Conservation (phyloP, 2,888 invertebrate species). For the Copidosoma aretas region DNA sequence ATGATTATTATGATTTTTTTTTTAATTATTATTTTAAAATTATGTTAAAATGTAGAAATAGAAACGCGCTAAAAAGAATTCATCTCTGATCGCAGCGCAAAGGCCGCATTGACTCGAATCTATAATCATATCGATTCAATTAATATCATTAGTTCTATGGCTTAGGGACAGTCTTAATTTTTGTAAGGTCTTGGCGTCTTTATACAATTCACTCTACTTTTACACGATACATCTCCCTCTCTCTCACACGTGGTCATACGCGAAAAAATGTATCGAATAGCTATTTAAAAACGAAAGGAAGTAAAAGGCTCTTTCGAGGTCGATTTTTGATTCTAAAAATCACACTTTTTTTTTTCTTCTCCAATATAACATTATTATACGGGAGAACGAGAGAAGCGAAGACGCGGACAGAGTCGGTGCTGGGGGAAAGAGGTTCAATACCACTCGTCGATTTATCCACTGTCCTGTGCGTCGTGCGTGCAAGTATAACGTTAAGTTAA, state of each 20-base stretch:
- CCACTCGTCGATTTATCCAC: slow-evolving; percentile 5
- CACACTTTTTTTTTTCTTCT: not conserved
- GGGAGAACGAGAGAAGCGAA: not conserved
- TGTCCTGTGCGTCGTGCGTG: slow-evolving; percentile 30
- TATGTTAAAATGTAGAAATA: not conserved
- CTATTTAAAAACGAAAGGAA: not conserved
- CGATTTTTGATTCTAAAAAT: slow-evolving; percentile 33
- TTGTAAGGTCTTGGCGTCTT: slow-evolving; percentile 48
- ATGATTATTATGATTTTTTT: too few relatives aligned
- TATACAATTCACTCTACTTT: slow-evolving; percentile 7
- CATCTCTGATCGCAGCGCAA: not conserved
- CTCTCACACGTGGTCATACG: too few relatives aligned
- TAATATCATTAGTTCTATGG: slow-evolving; percentile 56
- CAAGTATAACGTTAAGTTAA: slow-evolving; percentile 24
- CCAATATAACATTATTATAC: not conserved
- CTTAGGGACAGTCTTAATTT: slow-evolving; percentile 57
- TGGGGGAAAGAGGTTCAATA: slow-evolving; percentile 1
- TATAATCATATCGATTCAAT: slow-evolving; percentile 28
- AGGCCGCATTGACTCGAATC: slow-evolving; percentile 45
- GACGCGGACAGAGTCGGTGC: not conserved
- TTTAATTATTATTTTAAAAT: not conserved
- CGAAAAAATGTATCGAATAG: not conserved
- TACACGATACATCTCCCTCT: not conserved
- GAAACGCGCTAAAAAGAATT: slow-evolving; percentile 3
- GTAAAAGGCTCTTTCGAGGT: slow-evolving; percentile 10